Percentiles rank a stretch among this genome's conserved stretches.
phyloP scores from a whole-genome alignment of 2,888 invertebrate species.

The Eurytoma californica region DNA sequence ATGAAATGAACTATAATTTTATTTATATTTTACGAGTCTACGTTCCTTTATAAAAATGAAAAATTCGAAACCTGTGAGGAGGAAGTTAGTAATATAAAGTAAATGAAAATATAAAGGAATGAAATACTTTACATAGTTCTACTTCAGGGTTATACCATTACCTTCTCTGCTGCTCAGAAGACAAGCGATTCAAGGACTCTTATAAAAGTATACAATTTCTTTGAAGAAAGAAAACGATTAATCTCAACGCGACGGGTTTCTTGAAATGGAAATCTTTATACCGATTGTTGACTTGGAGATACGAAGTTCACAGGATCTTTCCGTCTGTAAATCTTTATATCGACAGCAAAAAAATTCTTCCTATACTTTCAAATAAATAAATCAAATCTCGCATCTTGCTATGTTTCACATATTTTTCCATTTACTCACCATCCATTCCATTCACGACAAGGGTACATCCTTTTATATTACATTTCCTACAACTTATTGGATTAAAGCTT shows the following conservation, averaged over 20 bases:
- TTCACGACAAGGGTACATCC: no score
- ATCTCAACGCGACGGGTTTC: conserved; percentile 13
- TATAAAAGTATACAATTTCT: background rate
- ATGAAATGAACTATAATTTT: no score
- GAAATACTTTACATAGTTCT: no score
- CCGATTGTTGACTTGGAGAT: conserved; percentile 16
- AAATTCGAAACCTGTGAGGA: no score
- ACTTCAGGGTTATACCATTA: no score
- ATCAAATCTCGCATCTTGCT: background rate
- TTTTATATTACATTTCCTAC: no score
- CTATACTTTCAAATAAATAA: background rate
- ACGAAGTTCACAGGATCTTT: conserved; percentile 1
- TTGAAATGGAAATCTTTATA: conserved; percentile 25
- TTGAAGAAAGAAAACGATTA: conserved; percentile 7
- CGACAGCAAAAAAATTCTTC: background rate
- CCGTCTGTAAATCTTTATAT: background rate
- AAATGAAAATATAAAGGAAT: no score
- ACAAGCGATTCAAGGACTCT: no score
- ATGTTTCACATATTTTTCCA: background rate
- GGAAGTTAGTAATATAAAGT: no score
- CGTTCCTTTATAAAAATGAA: no score
- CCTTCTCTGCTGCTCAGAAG: no score
- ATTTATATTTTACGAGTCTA: no score
- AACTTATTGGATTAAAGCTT: background rate
- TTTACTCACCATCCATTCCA: background rate